Evolutionary conservation across 2,888 invertebrate species (phyloP).

Genomic region (Actias luna): DNA sequence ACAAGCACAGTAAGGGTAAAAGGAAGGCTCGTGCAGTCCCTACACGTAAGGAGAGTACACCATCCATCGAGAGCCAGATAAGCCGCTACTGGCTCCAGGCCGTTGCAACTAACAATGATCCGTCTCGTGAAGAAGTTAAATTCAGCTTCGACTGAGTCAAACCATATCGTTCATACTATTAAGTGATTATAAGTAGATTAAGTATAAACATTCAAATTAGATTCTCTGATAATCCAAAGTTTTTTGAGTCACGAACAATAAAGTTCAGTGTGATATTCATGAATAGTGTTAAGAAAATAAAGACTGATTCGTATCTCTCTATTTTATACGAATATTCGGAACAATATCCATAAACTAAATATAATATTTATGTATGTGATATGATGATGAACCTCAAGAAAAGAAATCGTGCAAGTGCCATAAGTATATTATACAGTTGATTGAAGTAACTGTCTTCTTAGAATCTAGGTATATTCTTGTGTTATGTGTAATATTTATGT

Average conservation of each 20-base stretch:
- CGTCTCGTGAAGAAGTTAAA: conserved; percentile 77
- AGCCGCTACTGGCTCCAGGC: conserved; percentile 85
- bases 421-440: conserved; percentile 39
- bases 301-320: conserved; percentile 67
- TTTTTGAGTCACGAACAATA: background rate
- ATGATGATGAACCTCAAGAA: conserved; percentile 42
- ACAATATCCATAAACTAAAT: conserved; percentile 47
- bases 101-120: conserved; percentile 80
- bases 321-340: conserved; percentile 27
- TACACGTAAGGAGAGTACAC: conserved; percentile 85
- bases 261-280: conserved; percentile 13
- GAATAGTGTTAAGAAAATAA: conserved; percentile 38
- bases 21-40: conserved; percentile 64
- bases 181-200: conserved; percentile 3
- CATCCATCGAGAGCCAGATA: conserved; percentile 91
- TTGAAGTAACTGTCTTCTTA: conserved; percentile 45
- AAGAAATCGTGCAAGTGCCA: conserved; percentile 47
- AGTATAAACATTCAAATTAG: conserved; percentile 5
- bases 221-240: conserved; percentile 1
- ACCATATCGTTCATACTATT: conserved; percentile 11
- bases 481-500: conserved; percentile 10
- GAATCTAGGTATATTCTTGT: conserved; percentile 33
- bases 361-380: conserved; percentile 47
- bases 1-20: conserved; percentile 70
- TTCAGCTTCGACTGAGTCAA: conserved; percentile 70